Base-by-base conservation (phyloP, 1,140 invertebrate species). In the Choristoneura fumiferana region DNA sequence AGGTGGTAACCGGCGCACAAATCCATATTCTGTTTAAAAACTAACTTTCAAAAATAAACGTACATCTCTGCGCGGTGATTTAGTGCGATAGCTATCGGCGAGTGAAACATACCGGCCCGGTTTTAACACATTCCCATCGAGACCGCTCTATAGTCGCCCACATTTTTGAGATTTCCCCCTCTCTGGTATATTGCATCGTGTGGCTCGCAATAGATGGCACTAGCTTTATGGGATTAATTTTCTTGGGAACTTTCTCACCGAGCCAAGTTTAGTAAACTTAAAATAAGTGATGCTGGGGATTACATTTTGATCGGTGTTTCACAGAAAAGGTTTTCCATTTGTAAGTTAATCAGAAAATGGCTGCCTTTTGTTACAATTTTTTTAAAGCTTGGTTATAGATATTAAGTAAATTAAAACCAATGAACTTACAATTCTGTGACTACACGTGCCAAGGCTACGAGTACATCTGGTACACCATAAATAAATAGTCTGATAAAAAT, bases 71-170 rank as follows among this genome's bases (percentile, higher is more conserved):
- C 18, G 13, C 56, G 53, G 72, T 78, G 77, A 81, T 84, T 84
- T 81, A 81, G 65, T 63, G 69, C 65, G 60, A 73, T 72, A 70
- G 73, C 67, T 67, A 60, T 61, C 58, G 74, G 57, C 61, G 78
- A 84, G 76, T 84, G 78, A 84, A 67, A 71, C 63, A 76, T 68
- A 71, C 68, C 81, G 78, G 77, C 61, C 71, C 69, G 54, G 37
- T 56, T 59, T 64, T 62, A 63, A 36, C 40, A 49, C 56, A 35
- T 4, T 61, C 55, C 58, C 63, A n/a, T 54, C 54, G 57, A 43
- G 40, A 22, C 8, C 40, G 40, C 40, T n/a, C n/a, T 43, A 43
- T 43, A 43, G 15, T 43, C 40, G 22, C 15, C 17, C 40, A 43
- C 40, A 43, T 43, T 43, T 43, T 49, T 49, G 43, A 49, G 43